phyloP scores from a whole-genome alignment of 2,113 vertebrate species.

The Burhinus bistriatus region DNA sequence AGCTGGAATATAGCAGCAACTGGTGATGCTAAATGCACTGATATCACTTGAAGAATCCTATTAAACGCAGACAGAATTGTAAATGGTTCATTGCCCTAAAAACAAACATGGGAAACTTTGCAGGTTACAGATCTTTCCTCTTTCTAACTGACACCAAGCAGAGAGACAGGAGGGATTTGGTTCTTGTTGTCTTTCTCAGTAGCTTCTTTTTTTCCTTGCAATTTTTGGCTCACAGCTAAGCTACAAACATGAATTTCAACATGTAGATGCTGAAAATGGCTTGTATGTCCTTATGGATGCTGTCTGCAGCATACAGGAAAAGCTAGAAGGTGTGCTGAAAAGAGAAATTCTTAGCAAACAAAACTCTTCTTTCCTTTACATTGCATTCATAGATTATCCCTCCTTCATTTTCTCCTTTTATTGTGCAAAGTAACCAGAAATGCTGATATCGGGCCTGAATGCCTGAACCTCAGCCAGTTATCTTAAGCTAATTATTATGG shows the following conservation, averaged over 20 bases:
- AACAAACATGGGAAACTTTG: not conserved
- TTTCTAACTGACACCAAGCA: not conserved
- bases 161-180: not conserved
- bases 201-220: not conserved
- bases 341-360: not conserved
- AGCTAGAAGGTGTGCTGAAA: not conserved
- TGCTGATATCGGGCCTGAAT: not conserved
- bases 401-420: not conserved
- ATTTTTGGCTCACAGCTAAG: not conserved
- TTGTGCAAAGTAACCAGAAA: not conserved
- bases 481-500: constrained; percentile 54
- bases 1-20: not conserved
- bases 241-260: not conserved
- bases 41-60: not conserved
- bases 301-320: not conserved
- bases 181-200: not conserved
- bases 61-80: not conserved
- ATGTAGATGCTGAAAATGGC: rapidly evolving
- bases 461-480: not conserved
- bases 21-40: not conserved
- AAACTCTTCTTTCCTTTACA: not conserved
- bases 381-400: not conserved
- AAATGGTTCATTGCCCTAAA: not conserved
- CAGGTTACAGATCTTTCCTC: not conserved
- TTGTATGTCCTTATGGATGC: not conserved